Percentiles rank a stretch among this genome's conserved stretches.
These are phyloP conservation scores for Tyrophagus putrescentiae DNA, from an alignment of 1,140 invertebrate genomes.

Conservation along the genomic window DNA sequence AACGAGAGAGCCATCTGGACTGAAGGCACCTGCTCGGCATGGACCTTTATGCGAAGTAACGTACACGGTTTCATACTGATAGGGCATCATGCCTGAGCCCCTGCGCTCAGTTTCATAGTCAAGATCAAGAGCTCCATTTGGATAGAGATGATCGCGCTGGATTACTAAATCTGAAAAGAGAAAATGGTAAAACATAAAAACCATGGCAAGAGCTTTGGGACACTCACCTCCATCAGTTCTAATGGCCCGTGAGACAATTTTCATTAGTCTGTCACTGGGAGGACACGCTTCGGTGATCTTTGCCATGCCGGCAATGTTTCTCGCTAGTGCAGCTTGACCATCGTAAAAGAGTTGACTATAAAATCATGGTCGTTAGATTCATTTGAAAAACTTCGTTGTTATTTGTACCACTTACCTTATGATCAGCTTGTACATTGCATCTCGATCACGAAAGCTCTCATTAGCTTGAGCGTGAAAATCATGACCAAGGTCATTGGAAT, in stretches of 20 bases:
- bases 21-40: constrained; percentile 86
- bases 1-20: constrained; percentile 76
- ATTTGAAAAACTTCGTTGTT: not conserved
- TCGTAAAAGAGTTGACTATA: constrained; percentile 64
- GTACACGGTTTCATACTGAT: constrained; percentile 91
- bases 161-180: not conserved
- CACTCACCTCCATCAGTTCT: constrained; percentile 55
- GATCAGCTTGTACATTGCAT: constrained; percentile 65
- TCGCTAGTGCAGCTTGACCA: constrained; percentile 75
- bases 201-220: constrained; percentile 23
- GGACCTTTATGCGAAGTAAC: constrained; percentile 96
- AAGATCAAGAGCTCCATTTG: constrained; percentile 59
- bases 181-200: not conserved
- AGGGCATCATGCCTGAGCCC: not conserved
- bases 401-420: constrained; percentile 51
- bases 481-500: not conserved
- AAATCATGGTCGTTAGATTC: not conserved
- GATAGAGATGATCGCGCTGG: constrained; percentile 19
- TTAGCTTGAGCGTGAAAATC: not conserved
- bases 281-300: constrained; percentile 82
- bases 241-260: constrained; percentile 67
- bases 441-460: constrained; percentile 35
- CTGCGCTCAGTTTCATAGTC: constrained; percentile 84
- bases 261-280: constrained; percentile 76
- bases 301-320: constrained; percentile 57